Conservation (phyloP, 1,140 invertebrate species). For the Xylocopa sonorina region DNA sequence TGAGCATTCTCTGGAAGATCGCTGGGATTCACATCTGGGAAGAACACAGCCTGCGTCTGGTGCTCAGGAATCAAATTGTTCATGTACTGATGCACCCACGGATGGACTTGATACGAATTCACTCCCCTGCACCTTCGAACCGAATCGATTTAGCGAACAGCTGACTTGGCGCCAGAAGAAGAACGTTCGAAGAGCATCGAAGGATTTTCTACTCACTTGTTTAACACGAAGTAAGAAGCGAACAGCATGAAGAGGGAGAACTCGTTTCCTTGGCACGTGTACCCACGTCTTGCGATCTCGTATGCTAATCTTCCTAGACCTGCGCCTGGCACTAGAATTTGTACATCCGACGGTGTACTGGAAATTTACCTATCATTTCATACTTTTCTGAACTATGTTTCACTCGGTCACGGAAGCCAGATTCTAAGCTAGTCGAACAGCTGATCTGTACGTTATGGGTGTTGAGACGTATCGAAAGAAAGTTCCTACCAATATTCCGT, state of each 20-base stretch:
- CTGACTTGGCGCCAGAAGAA: too few relatives aligned
- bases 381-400: constrained; percentile 65
- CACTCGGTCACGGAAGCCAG: not conserved
- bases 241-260: constrained; percentile 99
- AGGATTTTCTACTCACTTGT: constrained; percentile 86
- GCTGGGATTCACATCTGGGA: constrained; percentile 95
- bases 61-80: constrained; percentile 93
- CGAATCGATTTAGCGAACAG: constrained; percentile 7
- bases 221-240: constrained; percentile 97
- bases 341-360: constrained; percentile 82
- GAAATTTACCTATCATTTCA: constrained; percentile 73
- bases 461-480: not conserved
- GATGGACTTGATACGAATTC: constrained; percentile 88
- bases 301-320: constrained; percentile 96
- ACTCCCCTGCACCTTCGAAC: constrained; percentile 83
- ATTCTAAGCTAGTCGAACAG: too few relatives aligned
- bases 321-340: constrained; percentile 96
- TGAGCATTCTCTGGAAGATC: constrained; percentile 85
- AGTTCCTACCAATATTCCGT: constrained; percentile 80
- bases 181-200: too few relatives aligned
- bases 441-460: too few relatives aligned
- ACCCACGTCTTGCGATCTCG: constrained; percentile 95
- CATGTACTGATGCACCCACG: constrained; percentile 96
- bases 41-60: constrained; percentile 89
- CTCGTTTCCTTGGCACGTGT: constrained; percentile 97